A percentile compares a stretch with the other conserved stretches of the same genome.
Evolutionary conservation across 2,113 vertebrate species (phyloP).

Genomic region (Abramis brama): DNA sequence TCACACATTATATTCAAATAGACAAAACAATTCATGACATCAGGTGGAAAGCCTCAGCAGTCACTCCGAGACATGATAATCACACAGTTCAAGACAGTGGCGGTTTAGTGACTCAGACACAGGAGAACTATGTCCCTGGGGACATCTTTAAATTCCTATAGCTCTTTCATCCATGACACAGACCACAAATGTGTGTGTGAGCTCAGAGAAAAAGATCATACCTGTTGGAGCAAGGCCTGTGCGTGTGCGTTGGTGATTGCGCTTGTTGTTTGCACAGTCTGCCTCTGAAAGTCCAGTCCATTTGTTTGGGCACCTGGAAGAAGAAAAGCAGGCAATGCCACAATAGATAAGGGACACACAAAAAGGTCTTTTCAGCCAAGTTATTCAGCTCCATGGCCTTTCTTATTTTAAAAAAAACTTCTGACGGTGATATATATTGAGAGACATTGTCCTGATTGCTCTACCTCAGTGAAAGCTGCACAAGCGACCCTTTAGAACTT

Average conservation of each 20-base stretch:
- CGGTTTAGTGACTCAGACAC: constrained; percentile 41
- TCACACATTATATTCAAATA: background rate
- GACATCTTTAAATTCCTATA: constrained; percentile 53
- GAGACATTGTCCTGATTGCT: constrained; percentile 11
- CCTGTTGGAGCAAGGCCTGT: constrained; percentile 99
- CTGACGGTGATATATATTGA: constrained; percentile 36
- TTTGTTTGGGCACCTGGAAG: constrained; percentile 91
- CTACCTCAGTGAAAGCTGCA: background rate
- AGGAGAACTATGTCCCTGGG: constrained; percentile 39
- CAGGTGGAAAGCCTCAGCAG: constrained; percentile 23
- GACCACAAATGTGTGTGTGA: constrained; percentile 26
- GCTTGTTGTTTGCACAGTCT: constrained; percentile 88
- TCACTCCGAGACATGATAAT: constrained; percentile 42
- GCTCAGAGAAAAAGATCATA: constrained; percentile 65
- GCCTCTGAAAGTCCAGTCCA: constrained; percentile 98
- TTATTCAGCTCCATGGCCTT: constrained; percentile 22
- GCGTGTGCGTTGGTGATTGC: constrained; percentile 95
- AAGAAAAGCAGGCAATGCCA: constrained; percentile 50
- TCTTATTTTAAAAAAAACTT: constrained; percentile 22
- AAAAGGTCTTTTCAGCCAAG: constrained; percentile 50
- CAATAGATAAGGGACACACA: constrained; percentile 39
- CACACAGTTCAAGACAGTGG: constrained; percentile 31
- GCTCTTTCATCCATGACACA: constrained; percentile 26
- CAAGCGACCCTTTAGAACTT: constrained; percentile 7
- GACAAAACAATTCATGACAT: constrained; percentile 5